phyloP scores from a whole-genome alignment of 2,888 invertebrate species.

The Priocnemis perturbator region DNA sequence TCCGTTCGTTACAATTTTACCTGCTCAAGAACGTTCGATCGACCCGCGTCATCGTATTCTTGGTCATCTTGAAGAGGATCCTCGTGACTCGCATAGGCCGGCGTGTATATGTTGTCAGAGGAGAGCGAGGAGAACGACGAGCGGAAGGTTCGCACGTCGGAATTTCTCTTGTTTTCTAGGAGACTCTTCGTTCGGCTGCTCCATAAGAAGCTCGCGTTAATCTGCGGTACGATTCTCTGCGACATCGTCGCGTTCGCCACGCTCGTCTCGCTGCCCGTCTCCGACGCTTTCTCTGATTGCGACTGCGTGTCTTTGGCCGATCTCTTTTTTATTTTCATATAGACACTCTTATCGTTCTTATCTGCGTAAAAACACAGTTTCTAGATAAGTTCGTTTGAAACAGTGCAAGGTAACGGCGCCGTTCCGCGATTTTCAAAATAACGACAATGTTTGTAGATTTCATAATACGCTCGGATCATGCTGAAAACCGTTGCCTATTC shows the following conservation, averaged over 20 bases:
- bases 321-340: constrained; percentile 35
- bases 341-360: constrained; percentile 28
- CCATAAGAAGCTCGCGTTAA: constrained; percentile 67
- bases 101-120: too few relatives aligned
- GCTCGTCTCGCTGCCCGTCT: too few relatives aligned
- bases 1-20: neutral
- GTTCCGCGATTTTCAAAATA: too few relatives aligned
- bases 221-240: constrained; percentile 19
- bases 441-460: too few relatives aligned
- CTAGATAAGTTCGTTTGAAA: too few relatives aligned
- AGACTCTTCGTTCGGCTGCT: constrained; percentile 32
- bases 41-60: constrained; percentile 59
- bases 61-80: constrained; percentile 26
- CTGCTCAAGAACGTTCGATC: constrained; percentile 20
- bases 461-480: too few relatives aligned
- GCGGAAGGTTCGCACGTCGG: neutral
- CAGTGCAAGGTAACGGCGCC: too few relatives aligned
- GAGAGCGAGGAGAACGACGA: neutral
- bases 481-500: too few relatives aligned
- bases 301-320: constrained; percentile 17
- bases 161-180: constrained; percentile 5
- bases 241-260: neutral
- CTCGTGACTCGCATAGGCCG: constrained; percentile 8
- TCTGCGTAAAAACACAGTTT: constrained; percentile 22
- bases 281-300: constrained; percentile 52